Evolutionary conservation across 2,797 vertebrate species (phyloP), one percentile per base, ranked within the genome.

Genomic region (Gallinago nigripennis): DNA sequence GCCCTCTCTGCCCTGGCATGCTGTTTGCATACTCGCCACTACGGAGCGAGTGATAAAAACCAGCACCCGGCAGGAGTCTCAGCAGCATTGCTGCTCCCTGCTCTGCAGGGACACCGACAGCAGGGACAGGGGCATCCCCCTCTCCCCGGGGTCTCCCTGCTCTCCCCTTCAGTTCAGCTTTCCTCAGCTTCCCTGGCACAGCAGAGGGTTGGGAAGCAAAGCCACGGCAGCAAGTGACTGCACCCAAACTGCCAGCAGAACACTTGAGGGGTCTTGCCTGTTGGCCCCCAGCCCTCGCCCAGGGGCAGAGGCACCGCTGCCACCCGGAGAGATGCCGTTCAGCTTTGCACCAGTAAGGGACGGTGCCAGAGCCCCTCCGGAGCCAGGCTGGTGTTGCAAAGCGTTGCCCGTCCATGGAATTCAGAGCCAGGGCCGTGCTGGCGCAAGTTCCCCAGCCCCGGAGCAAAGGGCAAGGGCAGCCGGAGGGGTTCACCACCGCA

Each of bases 41-140:
- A 45, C 66, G 60, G 90, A 66, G 7, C 57, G 14, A 16, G 63
- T 25, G 82, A 82, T 68, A 85, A 85, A 60, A 72, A 2, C 5
- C 72, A n/a, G 46, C 57, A 15, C n/a, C 33, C 2, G 2, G 12
- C 4, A 33, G 76, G 23, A 66, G 48, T 15, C 58, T 4, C 77
- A 2, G 90, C 0, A 1, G 17, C 58, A 7, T 5, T 20, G 4
- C 80, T 20, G 53, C 86, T 21, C 16, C 0, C 60, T 66, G 86
- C 56, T 64, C 27, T 54, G 5, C 19, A 9, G 64, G 56, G 14
- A 19, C 46, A 5, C 3, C 0, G 0, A 2, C 11, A 0, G 16
- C 35, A 12, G 50, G 23, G 43, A 41, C 24, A 3, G 1, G 8
- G 35, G 48, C 25, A 3, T 1, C 23, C 31, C 51, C 65, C 28